Conservation (phyloP, 2,888 invertebrate genomes). For the Erpobdella octoculata region DNA sequence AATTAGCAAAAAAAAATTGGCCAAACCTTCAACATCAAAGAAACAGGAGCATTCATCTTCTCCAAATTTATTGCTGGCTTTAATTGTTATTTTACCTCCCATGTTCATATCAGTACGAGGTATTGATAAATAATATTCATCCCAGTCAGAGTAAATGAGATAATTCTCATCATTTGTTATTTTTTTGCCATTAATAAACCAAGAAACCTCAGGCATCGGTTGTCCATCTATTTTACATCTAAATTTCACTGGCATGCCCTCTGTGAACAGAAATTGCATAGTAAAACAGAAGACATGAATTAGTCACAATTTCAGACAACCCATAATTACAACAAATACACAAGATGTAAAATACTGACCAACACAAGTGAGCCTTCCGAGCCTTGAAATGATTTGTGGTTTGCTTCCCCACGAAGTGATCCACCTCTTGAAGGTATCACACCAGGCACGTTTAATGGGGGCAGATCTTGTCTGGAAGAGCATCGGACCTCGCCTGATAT, state of each 20-base stretch:
- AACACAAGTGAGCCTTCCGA: conserved; percentile 27
- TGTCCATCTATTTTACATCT: conserved; percentile 72
- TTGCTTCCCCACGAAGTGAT: conserved; percentile 30
- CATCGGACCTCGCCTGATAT: conserved; percentile 37
- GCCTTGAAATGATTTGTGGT: conserved; percentile 13
- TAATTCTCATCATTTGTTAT: conserved; percentile 23
- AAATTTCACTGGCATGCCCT: conserved; percentile 45
- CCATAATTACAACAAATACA: no score
- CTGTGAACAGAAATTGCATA: conserved; percentile 34
- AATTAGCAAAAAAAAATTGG: no score
- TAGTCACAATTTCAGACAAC: no score
- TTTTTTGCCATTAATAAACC: conserved; percentile 58
- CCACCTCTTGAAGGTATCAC: conserved; percentile 39
- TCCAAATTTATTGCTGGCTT: conserved; percentile 82
- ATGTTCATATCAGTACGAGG: conserved; percentile 75
- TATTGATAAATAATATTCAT: conserved; percentile 58
- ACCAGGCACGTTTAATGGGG: conserved; percentile 50
- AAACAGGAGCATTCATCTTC: conserved; percentile 69
- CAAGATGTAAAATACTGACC: no score
- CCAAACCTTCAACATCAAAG: conserved; percentile 58
- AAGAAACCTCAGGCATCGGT: conserved; percentile 64
- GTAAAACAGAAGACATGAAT: neutral
- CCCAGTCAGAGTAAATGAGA: conserved; percentile 29
- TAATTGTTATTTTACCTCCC: conserved; percentile 75
- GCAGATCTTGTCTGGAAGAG: conserved; percentile 43